phyloP scores from a whole-genome alignment of 2,113 vertebrate genomes.

The Pseudonaja textilis region DNA sequence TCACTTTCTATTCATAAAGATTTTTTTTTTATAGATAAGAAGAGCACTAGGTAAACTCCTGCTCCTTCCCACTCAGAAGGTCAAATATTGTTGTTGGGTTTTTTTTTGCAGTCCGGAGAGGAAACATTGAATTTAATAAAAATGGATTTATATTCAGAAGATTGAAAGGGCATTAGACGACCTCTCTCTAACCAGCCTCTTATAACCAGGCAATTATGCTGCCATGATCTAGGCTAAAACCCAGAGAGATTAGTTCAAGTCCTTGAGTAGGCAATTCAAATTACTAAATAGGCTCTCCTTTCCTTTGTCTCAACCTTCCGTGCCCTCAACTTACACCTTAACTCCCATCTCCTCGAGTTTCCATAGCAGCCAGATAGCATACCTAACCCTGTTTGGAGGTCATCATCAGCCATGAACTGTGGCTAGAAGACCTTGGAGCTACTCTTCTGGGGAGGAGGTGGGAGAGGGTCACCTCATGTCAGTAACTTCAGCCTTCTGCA shows the following conservation, averaged over 20 bases:
- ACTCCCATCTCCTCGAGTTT: neutral
- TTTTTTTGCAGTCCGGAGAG: constrained; percentile 25
- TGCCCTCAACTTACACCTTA: neutral
- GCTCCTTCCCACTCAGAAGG: constrained; percentile 47
- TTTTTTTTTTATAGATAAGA: constrained; percentile 44
- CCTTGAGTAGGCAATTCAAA: neutral
- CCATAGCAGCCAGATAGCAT: neutral
- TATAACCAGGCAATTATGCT: constrained; percentile 42
- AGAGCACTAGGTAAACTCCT: constrained; percentile 37
- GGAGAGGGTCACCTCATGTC: neutral
- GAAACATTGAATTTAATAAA: constrained; percentile 44
- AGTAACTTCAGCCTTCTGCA: neutral
- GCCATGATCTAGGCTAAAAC: constrained; percentile 35
- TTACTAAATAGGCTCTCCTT: neutral
- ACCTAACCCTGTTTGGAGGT: neutral
- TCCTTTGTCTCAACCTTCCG: neutral
- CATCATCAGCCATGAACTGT: neutral
- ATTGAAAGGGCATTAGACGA: constrained; percentile 39
- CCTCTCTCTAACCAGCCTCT: constrained; percentile 11
- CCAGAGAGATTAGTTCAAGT: constrained; percentile 20
- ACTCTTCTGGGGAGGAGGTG: neutral
- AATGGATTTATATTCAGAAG: constrained; percentile 34
- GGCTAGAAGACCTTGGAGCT: neutral
- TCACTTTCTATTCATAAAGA: constrained; percentile 51
- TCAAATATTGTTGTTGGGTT: neutral